These are phyloP conservation scores for Melieria omissa DNA, from an alignment of 2,888 invertebrate species.

Conservation along the genomic window DNA sequence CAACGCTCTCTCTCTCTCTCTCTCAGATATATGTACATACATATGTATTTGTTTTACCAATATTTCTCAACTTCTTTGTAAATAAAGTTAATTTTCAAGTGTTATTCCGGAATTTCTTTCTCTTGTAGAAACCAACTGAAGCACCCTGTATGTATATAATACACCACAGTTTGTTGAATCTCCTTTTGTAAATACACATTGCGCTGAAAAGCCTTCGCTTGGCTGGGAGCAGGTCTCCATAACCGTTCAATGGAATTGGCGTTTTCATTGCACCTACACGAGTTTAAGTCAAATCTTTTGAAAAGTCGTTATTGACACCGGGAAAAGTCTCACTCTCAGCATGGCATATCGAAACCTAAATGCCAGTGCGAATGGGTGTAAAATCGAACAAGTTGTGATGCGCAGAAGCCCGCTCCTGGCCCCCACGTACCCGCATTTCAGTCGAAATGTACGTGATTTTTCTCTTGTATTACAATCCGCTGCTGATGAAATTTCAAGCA, in stretches of 20 bases:
- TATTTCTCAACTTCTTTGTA: slow-evolving; percentile 50
- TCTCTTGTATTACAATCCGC: too few relatives aligned
- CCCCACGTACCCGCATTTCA: slow-evolving; percentile 39
- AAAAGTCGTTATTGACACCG: slow-evolving; percentile 47
- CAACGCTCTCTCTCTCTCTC: slow-evolving; percentile 40
- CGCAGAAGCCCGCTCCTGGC: slow-evolving; percentile 62
- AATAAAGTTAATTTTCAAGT: slow-evolving; percentile 62
- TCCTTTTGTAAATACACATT: slow-evolving; percentile 43
- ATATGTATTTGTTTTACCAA: slow-evolving; percentile 22
- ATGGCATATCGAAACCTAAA: neutral
- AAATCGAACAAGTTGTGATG: slow-evolving; percentile 12
- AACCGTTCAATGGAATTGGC: slow-evolving; percentile 36
- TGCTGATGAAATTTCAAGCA: too few relatives aligned
- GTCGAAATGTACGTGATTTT: too few relatives aligned
- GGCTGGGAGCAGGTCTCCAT: slow-evolving; percentile 62
- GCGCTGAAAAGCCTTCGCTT: slow-evolving; percentile 41
- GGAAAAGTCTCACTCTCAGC: slow-evolving; percentile 26
- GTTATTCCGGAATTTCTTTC: slow-evolving; percentile 66
- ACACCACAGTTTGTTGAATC: slow-evolving; percentile 19
- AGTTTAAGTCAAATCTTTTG: slow-evolving; percentile 27
- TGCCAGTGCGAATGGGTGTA: neutral
- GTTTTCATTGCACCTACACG: slow-evolving; percentile 44
- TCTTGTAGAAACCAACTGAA: slow-evolving; percentile 40
- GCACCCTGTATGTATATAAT: slow-evolving; percentile 24
- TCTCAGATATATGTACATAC: slow-evolving; percentile 29